Base-by-base conservation (phyloP, 2,113 vertebrate genomes). In the Tetrax tetrax region DNA sequence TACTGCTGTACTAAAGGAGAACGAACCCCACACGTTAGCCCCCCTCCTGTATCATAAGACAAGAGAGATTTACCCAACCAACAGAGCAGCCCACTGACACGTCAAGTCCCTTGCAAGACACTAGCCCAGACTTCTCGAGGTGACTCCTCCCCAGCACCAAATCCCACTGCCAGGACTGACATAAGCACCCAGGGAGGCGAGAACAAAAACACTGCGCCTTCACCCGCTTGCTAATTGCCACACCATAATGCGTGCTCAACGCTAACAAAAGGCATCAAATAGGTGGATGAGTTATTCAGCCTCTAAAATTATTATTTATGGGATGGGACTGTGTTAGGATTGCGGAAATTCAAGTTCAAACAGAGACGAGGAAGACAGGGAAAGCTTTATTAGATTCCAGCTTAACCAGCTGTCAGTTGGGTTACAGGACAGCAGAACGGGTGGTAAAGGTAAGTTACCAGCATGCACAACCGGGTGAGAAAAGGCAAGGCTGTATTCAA, bases 361-460 rank as follows among this genome's bases (percentile, higher is more conserved):
- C 94, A 92, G 92, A 96, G 96, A 92, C 7, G 2, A 94, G 92
- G 86, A 95, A 83, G 88, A 57, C 78, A 75, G 81, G 82, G 94
- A 95, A 94, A 96, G 96, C 89, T 97, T 97, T 97, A 95, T 95
- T 89, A 25, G 90, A 92, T 87, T 92, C 91, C 93, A 92, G 90
- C 75, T 90, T 63, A 71, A 71, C 51, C 94, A 80, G 9, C 69
- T 74, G 91, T 51, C 75, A 77, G 91, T 74, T 80, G 93, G 86
- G 57, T 59, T 92, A 84, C 87, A 95, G 83, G 50, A 82, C 9
- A 71, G 82, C 87, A 81, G 85, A 51, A 72, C 45, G n/a, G 72
- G 68, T 43, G 89, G 80, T 27, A 54, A 71, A 83, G 86, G 12
- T 10, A 50, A 57, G 93, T 9, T 59, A 48, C 60, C 94, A 85